Conservation (phyloP, 2,113 vertebrate species). For the Perca flavescens region DNA sequence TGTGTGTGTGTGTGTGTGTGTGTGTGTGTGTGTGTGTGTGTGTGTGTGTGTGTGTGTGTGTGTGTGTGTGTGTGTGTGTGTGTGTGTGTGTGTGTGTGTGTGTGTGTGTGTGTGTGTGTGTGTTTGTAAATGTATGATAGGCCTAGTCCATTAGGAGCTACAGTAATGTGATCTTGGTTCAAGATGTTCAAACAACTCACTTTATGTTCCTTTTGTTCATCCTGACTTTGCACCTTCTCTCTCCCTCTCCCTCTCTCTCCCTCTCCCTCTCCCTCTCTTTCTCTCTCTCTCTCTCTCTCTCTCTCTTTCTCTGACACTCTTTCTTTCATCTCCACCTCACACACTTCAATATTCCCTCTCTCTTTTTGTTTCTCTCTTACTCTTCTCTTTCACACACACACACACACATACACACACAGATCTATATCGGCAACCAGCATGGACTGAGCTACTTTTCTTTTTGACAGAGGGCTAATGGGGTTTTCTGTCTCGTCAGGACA, state of each 20-base stretch:
- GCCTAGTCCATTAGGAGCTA: slow-evolving; percentile 36
- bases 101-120: background rate
- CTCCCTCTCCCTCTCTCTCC: background rate
- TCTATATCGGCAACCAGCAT: slow-evolving; percentile 54
- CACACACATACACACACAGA: slow-evolving; percentile 32
- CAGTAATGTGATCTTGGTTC: slow-evolving; percentile 43
- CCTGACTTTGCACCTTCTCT: background rate
- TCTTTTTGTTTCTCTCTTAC: background rate
- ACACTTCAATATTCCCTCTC: background rate
- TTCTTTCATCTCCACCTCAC: background rate
- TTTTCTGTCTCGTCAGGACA: slow-evolving; percentile 64
- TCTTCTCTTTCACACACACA: slow-evolving; percentile 4
- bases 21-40: slow-evolving; percentile 5
- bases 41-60: background rate
- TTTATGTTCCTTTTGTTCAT: slow-evolving; percentile 23
- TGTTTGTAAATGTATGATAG: slow-evolving; percentile 16
- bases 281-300: background rate
- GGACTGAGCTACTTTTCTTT: slow-evolving; percentile 67
- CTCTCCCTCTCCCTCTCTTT: background rate
- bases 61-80: slow-evolving; percentile 8
- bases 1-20: background rate
- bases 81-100: slow-evolving; percentile 18
- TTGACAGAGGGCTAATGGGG: slow-evolving; percentile 74
- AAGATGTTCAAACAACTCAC: slow-evolving; percentile 40
- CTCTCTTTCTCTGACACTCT: slow-evolving; percentile 4